Percentiles rank a stretch among this genome's conserved stretches.
phyloP scores from a whole-genome alignment of 2,888 invertebrate species.

The Anoplius nigerrimus region DNA sequence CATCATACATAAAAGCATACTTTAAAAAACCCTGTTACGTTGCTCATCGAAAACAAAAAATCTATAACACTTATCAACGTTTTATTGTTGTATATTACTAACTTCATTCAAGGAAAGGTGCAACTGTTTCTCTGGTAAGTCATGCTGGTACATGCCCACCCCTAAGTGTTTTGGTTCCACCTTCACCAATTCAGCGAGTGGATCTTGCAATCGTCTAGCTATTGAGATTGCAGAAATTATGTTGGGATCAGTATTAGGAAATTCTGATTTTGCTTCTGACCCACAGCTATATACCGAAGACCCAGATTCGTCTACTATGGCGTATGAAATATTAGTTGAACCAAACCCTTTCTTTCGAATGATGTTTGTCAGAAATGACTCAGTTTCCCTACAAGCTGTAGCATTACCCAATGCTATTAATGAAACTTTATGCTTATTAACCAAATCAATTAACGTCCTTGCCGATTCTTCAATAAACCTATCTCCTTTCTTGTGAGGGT shows the following conservation, averaged over 20 bases:
- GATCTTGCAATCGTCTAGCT: constrained; percentile 92
- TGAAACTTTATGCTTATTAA: constrained; percentile 81
- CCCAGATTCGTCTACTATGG: constrained; percentile 93
- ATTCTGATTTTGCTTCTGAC: constrained; percentile 87
- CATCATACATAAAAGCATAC: background rate
- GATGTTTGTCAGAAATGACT: constrained; percentile 82
- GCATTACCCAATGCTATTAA: constrained; percentile 94
- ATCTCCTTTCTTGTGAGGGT: constrained; percentile 77
- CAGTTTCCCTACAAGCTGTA: constrained; percentile 92
- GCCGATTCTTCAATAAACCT: constrained; percentile 11
- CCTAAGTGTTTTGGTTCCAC: constrained; percentile 95
- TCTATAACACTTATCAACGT: background rate
- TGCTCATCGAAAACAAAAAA: background rate
- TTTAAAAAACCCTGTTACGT: background rate
- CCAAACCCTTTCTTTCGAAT: constrained; percentile 79
- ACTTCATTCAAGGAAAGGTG: constrained; percentile 84
- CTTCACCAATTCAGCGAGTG: constrained; percentile 93
- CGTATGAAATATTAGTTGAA: constrained; percentile 80
- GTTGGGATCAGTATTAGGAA: constrained; percentile 89
- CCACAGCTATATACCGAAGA: constrained; percentile 95
- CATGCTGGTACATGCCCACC: constrained; percentile 97
- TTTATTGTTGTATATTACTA: constrained; percentile 33
- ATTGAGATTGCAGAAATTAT: constrained; percentile 86
- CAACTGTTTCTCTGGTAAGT: constrained; percentile 87
- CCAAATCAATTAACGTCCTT: constrained; percentile 76